Percentiles rank a stretch among this genome's conserved stretches.
Conservation (phyloP, 2,888 invertebrate species). For the Orthosia gracilis region DNA sequence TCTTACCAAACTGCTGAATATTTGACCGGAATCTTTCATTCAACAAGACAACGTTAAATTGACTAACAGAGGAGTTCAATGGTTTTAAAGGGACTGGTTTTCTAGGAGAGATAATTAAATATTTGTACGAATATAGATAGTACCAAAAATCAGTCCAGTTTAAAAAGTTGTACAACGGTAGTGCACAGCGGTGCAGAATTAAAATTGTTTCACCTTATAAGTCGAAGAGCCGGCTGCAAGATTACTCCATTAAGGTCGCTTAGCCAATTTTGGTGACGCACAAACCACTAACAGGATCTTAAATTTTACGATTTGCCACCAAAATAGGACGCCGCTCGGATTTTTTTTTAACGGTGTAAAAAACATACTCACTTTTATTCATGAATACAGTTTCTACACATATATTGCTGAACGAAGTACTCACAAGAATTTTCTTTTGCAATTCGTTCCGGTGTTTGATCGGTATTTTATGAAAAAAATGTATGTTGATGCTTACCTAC, state of each 20-base stretch:
- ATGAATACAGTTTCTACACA: conserved; percentile 32
- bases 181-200: conserved; percentile 2
- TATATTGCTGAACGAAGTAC: conserved; percentile 15
- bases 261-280: conserved; percentile 49
- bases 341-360: not conserved
- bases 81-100: not conserved
- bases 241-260: conserved; percentile 54
- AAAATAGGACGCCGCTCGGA: conserved; percentile 12
- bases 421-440: conserved; percentile 21
- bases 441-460: conserved; percentile 44
- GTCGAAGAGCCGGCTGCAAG: conserved; percentile 34
- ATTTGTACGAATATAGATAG: not conserved
- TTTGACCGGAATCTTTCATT: no score
- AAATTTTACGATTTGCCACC: conserved; percentile 24
- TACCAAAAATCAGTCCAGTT: not conserved
- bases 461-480: conserved; percentile 8
- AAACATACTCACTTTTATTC: conserved; percentile 5
- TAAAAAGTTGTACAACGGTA: conserved; percentile 4
- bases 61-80: not conserved
- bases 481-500: not conserved
- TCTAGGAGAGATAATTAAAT: not conserved
- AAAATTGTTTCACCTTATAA: conserved; percentile 33
- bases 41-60: no score
- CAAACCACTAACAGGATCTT: conserved; percentile 30
- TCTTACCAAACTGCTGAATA: no score